Conservation (phyloP, 2,797 vertebrate species). For the Chaetodon trifasciatus region DNA sequence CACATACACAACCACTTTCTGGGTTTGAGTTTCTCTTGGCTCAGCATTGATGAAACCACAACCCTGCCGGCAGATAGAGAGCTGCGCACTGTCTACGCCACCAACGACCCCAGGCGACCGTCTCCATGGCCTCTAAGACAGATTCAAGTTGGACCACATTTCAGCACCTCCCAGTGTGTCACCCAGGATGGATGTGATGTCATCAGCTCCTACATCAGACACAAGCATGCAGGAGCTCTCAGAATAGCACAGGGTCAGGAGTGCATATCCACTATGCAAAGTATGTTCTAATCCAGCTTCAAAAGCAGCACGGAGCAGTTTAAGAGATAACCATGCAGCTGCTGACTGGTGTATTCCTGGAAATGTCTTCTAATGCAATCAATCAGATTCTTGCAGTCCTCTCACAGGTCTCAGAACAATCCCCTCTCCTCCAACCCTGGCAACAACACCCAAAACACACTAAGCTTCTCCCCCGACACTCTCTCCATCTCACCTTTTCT, state of each 20-base stretch:
- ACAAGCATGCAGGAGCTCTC: conserved; percentile 61
- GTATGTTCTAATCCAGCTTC: conserved; percentile 69
- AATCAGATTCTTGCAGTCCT: conserved; percentile 11
- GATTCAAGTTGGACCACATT: conserved; percentile 50
- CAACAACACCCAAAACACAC: conserved; percentile 36
- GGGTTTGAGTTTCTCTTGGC: conserved; percentile 72
- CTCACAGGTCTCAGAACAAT: background rate
- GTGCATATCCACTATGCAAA: conserved; percentile 70
- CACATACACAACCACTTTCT: conserved; percentile 9
- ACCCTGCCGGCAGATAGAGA: conserved; percentile 33
- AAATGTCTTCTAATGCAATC: conserved; percentile 31
- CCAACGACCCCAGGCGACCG: conserved; percentile 21
- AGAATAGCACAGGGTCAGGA: conserved; percentile 74
- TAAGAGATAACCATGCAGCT: conserved; percentile 66
- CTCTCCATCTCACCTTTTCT: conserved; percentile 66
- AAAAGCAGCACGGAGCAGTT: conserved; percentile 48
- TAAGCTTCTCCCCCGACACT: conserved; percentile 37
- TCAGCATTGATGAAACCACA: conserved; percentile 71
- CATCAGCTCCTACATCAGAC: conserved; percentile 69
- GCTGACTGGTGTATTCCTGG: conserved; percentile 38
- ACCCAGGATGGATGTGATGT: conserved; percentile 55
- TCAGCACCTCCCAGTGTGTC: conserved; percentile 62
- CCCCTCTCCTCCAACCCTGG: conserved; percentile 15
- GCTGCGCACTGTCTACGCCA: conserved; percentile 24
- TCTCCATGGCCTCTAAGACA: conserved; percentile 47